phyloP scores from a whole-genome alignment of 1,140 invertebrate genomes.

The Drosophila triauraria region DNA sequence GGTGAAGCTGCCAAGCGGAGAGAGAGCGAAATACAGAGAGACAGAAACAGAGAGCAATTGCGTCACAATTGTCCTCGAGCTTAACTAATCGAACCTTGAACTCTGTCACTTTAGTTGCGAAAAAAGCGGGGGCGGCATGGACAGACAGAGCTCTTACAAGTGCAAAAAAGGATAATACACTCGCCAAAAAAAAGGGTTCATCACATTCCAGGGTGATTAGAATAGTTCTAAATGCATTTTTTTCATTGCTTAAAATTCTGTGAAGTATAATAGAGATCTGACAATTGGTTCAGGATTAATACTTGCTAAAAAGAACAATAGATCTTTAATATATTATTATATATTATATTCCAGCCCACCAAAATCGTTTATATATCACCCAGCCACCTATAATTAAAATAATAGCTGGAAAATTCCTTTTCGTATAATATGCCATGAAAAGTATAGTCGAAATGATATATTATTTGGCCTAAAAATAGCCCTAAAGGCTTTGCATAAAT shows the following conservation, averaged over 20 bases:
- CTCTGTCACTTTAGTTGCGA: slow-evolving; percentile 26
- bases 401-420: too few relatives aligned
- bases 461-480: slow-evolving; percentile 6
- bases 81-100: slow-evolving; percentile 58
- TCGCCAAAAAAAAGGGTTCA: not conserved
- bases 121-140: not conserved
- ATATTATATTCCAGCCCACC: not conserved
- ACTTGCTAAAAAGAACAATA: not conserved
- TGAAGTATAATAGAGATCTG: not conserved
- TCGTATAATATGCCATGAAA: too few relatives aligned
- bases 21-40: not conserved
- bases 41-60: slow-evolving; percentile 37
- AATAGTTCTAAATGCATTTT: too few relatives aligned
- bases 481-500: not conserved
- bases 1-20: slow-evolving; percentile 20
- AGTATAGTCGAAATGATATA: not conserved
- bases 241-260: too few relatives aligned
- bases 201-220: not conserved
- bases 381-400: too few relatives aligned
- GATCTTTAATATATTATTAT: not conserved
- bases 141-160: slow-evolving; percentile 47
- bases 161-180: slow-evolving; percentile 49
- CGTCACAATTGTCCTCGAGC: slow-evolving; percentile 58
- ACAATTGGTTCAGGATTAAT: not conserved
- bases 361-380: too few relatives aligned